Percentiles rank a stretch among this genome's conserved stretches.
Conservation (phyloP, 2,113 vertebrate species). For the Neolamprologus fasciatus region DNA sequence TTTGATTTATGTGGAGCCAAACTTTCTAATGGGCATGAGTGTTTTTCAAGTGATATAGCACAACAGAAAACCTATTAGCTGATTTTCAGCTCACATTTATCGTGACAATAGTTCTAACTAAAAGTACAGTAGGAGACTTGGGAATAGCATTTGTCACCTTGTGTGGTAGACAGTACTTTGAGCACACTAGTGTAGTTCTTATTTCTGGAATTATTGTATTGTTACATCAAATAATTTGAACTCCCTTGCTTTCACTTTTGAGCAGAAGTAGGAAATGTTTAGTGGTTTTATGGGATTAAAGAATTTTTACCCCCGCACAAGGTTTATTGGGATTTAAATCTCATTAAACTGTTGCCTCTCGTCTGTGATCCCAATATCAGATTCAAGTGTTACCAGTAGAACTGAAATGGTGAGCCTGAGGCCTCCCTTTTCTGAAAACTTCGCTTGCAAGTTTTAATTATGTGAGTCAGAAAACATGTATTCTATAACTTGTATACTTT, state of each 20-base stretch:
- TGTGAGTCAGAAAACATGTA: background rate
- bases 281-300: slow-evolving; percentile 43
- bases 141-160: background rate
- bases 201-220: background rate
- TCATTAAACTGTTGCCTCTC: slow-evolving; percentile 45
- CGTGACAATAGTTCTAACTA: background rate
- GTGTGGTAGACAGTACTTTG: background rate
- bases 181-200: background rate
- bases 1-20: background rate
- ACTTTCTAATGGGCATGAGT: background rate
- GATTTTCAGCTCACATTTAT: background rate
- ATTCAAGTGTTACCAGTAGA: background rate
- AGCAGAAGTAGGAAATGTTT: slow-evolving; percentile 10
- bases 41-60: background rate
- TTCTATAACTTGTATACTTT: background rate
- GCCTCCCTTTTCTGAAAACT: background rate
- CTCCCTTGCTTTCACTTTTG: slow-evolving; percentile 19
- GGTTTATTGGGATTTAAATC: slow-evolving; percentile 55
- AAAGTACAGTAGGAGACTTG: background rate
- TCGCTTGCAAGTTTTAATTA: background rate
- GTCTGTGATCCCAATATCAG: slow-evolving; percentile 27
- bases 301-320: slow-evolving; percentile 20
- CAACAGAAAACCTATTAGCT: background rate
- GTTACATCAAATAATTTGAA: slow-evolving; percentile 1
- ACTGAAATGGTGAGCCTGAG: background rate